These are phyloP conservation scores for Drosophila glabriapex DNA, from an alignment of 2,888 invertebrate species.

Conservation along the genomic window DNA sequence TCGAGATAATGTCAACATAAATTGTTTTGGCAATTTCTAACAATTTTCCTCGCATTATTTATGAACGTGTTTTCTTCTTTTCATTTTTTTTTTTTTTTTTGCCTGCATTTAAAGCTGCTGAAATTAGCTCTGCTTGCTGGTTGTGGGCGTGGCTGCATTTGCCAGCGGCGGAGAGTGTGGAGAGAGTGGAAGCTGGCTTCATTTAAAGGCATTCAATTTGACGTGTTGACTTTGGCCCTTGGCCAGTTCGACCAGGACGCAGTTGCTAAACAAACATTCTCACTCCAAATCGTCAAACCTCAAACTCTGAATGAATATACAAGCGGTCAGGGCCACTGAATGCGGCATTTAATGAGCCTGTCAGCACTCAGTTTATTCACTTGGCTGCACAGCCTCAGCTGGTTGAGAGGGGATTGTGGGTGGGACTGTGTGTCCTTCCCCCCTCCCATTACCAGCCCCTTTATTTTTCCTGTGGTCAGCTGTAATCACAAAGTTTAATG, in stretches of 20 bases:
- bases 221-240: conserved; percentile 72
- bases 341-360: conserved; percentile 78
- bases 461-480: conserved; percentile 66
- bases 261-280: conserved; percentile 39
- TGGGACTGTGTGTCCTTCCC: conserved; percentile 22
- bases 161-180: neutral
- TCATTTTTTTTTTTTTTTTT: neutral
- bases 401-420: conserved; percentile 8
- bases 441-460: conserved; percentile 9
- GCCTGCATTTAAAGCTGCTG: conserved; percentile 44
- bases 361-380: conserved; percentile 73
- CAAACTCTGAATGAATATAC: conserved; percentile 2
- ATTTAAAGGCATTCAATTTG: conserved; percentile 51
- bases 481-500: conserved; percentile 81
- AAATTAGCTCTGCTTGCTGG: conserved; percentile 55
- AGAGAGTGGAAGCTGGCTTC: neutral
- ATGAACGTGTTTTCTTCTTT: conserved; percentile 56
- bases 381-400: conserved; percentile 40
- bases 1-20: conserved; percentile 85
- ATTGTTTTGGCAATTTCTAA: conserved; percentile 85
- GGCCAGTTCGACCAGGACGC: conserved; percentile 45
- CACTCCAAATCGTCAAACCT: conserved; percentile 2
- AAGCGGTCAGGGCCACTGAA: conserved; percentile 56
- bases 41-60: conserved; percentile 83
- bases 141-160: conserved; percentile 43